Evolutionary conservation across 2,113 vertebrate genomes (phyloP).

Genomic region (Oncorhynchus kisutch): DNA sequence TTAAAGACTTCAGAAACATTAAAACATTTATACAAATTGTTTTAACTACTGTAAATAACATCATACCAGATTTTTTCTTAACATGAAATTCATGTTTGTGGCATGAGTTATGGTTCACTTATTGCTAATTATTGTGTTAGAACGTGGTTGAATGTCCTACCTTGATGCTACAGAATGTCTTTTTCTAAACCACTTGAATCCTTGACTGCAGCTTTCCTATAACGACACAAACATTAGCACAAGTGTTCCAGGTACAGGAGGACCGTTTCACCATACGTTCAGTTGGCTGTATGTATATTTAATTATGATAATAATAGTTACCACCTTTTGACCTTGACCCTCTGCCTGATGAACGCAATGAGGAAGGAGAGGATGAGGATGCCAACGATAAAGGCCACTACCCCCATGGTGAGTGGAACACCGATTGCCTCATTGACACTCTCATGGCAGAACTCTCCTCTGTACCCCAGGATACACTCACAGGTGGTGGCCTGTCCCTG

Average conservation of each 20-base stretch:
- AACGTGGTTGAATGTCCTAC: neutral
- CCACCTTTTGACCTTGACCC: conserved; percentile 56
- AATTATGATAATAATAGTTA: conserved; percentile 13
- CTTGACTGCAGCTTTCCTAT: neutral
- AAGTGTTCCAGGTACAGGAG: too few relatives aligned
- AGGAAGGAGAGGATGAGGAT: conserved; percentile 61
- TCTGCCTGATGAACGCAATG: conserved; percentile 63
- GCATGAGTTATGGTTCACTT: neutral
- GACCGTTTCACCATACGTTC: too few relatives aligned
- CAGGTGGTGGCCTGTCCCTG: conserved; percentile 65
- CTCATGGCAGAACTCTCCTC: conserved; percentile 73
- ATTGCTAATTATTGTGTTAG: neutral
- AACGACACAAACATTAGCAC: neutral
- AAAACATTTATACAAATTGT: too few relatives aligned
- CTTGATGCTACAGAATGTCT: neutral
- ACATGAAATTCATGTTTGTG: neutral
- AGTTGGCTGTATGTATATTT: too few relatives aligned
- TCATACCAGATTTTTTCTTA: too few relatives aligned
- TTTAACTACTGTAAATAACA: too few relatives aligned
- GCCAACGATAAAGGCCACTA: conserved; percentile 61
- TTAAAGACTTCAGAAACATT: too few relatives aligned
- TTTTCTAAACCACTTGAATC: neutral
- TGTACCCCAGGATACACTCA: conserved; percentile 77
- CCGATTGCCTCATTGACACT: conserved; percentile 61
- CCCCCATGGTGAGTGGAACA: conserved; percentile 67